Evolutionary conservation across 2,797 vertebrate genomes (phyloP).

Genomic region (Phrynocephalus guinanensis): DNA sequence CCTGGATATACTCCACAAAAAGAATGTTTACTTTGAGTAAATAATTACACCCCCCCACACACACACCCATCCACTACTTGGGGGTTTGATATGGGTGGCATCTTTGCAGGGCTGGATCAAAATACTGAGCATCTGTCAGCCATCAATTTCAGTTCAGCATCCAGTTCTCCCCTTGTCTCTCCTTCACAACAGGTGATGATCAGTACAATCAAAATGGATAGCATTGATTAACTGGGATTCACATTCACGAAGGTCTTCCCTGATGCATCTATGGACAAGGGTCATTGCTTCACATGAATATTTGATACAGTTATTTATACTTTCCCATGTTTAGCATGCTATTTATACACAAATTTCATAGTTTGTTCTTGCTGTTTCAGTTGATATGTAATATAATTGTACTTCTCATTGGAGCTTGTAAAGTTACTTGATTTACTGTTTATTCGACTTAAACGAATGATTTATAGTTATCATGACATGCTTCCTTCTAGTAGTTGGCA

Average conservation of each 20-base stretch:
- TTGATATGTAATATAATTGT: slow-evolving; percentile 67
- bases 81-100: background rate
- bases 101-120: too few relatives aligned
- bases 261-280: too few relatives aligned
- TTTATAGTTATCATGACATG: background rate
- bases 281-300: background rate
- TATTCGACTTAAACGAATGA: background rate
- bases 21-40: background rate
- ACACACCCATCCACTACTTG: background rate
- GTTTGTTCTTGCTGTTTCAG: slow-evolving; percentile 34
- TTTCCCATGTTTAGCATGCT: background rate
- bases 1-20: background rate
- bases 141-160: background rate
- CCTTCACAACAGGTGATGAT: background rate
- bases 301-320: background rate
- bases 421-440: background rate
- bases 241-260: background rate
- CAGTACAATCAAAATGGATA: background rate
- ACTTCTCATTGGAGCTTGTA: slow-evolving; percentile 45
- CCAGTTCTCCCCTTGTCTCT: background rate
- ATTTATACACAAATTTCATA: slow-evolving; percentile 24
- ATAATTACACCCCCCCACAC: background rate
- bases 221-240: background rate
- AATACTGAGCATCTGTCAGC: background rate
- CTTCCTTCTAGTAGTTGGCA: background rate